Conservation (phyloP, 2,888 invertebrate species). For the Saturnia japonica region DNA sequence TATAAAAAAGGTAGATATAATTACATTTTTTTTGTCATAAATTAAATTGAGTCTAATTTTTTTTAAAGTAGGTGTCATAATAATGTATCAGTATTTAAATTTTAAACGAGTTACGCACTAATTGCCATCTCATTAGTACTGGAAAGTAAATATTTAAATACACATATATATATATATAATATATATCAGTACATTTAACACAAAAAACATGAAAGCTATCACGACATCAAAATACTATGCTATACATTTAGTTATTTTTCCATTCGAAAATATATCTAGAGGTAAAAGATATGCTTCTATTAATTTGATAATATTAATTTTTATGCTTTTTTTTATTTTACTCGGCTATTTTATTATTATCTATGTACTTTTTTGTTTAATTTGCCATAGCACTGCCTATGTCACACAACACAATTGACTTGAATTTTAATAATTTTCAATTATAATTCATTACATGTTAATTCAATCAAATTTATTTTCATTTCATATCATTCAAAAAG, state of each 20-base stretch:
- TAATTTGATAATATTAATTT: conserved; percentile 72
- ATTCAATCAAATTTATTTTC: conserved; percentile 36
- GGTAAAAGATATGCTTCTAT: conserved; percentile 82
- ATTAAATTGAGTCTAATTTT: no score
- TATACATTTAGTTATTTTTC: conserved; percentile 70
- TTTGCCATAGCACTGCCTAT: conserved; percentile 67
- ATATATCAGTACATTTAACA: conserved; percentile 47
- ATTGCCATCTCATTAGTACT: neutral
- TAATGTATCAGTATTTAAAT: neutral
- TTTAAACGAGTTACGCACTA: neutral
- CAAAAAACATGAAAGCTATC: conserved; percentile 64
- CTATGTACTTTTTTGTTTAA: conserved; percentile 43
- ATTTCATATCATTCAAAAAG: no score
- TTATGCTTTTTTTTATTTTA: conserved; percentile 45
- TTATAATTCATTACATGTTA: conserved; percentile 30
- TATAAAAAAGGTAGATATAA: neutral
- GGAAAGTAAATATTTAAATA: conserved; percentile 7
- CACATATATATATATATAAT: conserved; percentile 9
- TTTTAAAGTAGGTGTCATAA: no score
- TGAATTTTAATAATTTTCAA: neutral
- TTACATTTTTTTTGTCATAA: neutral
- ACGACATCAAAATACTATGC: conserved; percentile 77
- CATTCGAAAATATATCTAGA: conserved; percentile 78
- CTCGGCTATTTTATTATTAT: conserved; percentile 59
- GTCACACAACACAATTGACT: conserved; percentile 24